Percentiles rank a stretch among this genome's conserved stretches.
Evolutionary conservation across 2,888 invertebrate genomes (phyloP).

Genomic region (Lycocerus yunnanus): DNA sequence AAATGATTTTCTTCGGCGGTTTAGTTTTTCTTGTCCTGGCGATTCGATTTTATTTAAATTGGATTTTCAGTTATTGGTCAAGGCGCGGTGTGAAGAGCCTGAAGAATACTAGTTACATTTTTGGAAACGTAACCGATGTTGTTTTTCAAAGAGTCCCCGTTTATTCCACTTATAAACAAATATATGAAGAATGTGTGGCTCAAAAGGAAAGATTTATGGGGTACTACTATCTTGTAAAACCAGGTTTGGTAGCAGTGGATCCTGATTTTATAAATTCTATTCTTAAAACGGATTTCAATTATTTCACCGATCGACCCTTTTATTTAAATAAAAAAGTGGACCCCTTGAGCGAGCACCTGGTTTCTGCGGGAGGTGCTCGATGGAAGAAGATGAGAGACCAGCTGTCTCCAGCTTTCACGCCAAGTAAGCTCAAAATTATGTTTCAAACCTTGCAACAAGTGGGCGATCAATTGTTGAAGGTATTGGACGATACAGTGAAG

Average conservation of each 20-base stretch:
- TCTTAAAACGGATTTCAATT: constrained; percentile 53
- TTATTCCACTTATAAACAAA: neutral
- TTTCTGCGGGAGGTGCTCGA: constrained; percentile 53
- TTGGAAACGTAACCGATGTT: neutral
- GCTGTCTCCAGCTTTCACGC: constrained; percentile 58
- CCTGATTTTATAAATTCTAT: constrained; percentile 53
- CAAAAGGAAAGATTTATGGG: constrained; percentile 17
- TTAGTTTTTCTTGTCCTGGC: neutral
- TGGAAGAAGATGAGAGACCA: constrained; percentile 59
- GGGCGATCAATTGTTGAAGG: constrained; percentile 39
- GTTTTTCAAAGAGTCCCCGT: neutral
- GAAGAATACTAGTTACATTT: neutral
- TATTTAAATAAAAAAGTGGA: constrained; percentile 51
- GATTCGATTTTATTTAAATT: neutral
- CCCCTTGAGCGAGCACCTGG: constrained; percentile 48
- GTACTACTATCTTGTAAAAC: constrained; percentile 16
- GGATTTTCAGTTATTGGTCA: neutral
- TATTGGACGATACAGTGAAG: constrained; percentile 29
- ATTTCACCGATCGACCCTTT: constrained; percentile 55
- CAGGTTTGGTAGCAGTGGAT: constrained; percentile 37
- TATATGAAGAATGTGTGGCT: constrained; percentile 3
- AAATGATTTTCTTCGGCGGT: neutral
- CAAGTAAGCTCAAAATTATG: constrained; percentile 59
- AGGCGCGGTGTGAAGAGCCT: neutral
- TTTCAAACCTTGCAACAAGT: constrained; percentile 53